These are phyloP conservation scores for Akabosia matsudoensis DNA, from an alignment of 1,140 invertebrate species.

Conservation along the genomic window DNA sequence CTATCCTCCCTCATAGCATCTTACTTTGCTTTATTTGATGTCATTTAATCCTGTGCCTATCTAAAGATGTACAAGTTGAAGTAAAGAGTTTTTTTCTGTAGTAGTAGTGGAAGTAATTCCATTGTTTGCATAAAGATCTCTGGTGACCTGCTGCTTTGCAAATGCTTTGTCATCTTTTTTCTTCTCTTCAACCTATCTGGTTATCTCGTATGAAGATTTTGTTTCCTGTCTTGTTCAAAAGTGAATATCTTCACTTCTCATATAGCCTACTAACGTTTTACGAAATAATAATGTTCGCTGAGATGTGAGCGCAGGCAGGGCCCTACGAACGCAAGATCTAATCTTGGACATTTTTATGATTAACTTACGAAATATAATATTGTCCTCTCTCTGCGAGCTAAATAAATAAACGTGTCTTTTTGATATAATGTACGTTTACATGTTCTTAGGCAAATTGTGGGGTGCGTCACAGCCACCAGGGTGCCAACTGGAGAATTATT, in stretches of 20 bases:
- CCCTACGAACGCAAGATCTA: background rate
- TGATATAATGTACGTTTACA: background rate
- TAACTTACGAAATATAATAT: background rate
- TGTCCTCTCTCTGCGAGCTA: background rate
- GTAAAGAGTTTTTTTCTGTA: background rate
- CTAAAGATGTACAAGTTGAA: background rate
- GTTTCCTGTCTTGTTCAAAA: background rate
- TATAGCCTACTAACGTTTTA: no score
- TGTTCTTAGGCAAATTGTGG: background rate
- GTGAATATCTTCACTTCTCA: no score
- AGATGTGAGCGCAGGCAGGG: no score
- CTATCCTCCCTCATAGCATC: background rate
- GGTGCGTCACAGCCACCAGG: background rate
- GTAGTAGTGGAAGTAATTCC: slow-evolving; percentile 3
- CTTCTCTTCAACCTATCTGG: background rate
- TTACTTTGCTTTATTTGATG: background rate
- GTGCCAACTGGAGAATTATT: background rate
- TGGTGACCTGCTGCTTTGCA: slow-evolving; percentile 36
- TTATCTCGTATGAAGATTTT: background rate
- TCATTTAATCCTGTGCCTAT: slow-evolving; percentile 3
- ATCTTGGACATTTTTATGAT: background rate
- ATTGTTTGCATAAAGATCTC: slow-evolving; percentile 25
- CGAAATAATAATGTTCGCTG: no score
- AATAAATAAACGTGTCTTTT: background rate
- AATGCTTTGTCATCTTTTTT: slow-evolving; percentile 35